Conservation (phyloP, 2,797 vertebrate genomes). For the Poeciliopsis gracilis region DNA sequence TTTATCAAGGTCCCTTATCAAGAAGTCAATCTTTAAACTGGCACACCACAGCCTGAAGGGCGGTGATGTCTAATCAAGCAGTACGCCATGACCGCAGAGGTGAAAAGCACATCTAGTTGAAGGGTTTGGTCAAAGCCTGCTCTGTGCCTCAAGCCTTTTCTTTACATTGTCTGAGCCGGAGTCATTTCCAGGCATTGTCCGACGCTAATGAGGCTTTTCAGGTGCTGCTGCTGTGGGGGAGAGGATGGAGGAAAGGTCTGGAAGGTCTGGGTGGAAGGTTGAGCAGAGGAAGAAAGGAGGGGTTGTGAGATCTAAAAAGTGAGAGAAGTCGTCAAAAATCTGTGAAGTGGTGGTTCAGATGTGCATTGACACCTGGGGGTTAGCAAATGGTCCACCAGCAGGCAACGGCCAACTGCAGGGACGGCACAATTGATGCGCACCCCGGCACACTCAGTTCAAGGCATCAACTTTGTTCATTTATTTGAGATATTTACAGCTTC, state of each 20-base stretch:
- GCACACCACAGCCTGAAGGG: not conserved
- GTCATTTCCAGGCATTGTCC: slow-evolving; percentile 80
- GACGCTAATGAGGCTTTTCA: slow-evolving; percentile 53
- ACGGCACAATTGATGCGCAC: too few species aligned
- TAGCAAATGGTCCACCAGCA: not conserved
- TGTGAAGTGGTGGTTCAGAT: not conserved
- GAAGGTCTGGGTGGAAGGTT: slow-evolving; percentile 14
- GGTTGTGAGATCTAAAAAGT: slow-evolving; percentile 3
- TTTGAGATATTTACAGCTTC: too few species aligned
- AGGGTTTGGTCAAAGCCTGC: slow-evolving; percentile 12
- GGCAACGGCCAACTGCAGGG: too few species aligned
- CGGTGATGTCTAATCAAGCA: slow-evolving; percentile 18
- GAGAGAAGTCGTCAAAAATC: slow-evolving; percentile 19
- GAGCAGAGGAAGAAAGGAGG: slow-evolving; percentile 20
- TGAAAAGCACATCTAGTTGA: slow-evolving; percentile 4
- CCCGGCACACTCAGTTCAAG: too few species aligned
- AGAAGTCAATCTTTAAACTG: not conserved
- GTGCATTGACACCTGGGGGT: not conserved
- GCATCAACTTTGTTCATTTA: too few species aligned
- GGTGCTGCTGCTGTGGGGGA: slow-evolving; percentile 59
- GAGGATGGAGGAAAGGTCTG: slow-evolving; percentile 20
- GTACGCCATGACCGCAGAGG: slow-evolving; percentile 29
- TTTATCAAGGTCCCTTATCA: not conserved
- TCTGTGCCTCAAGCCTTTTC: slow-evolving; percentile 10
- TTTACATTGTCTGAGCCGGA: slow-evolving; percentile 25